Evolutionary conservation across 1,140 invertebrate species (phyloP).

Genomic region (Lordiphosa clarofinis): DNA sequence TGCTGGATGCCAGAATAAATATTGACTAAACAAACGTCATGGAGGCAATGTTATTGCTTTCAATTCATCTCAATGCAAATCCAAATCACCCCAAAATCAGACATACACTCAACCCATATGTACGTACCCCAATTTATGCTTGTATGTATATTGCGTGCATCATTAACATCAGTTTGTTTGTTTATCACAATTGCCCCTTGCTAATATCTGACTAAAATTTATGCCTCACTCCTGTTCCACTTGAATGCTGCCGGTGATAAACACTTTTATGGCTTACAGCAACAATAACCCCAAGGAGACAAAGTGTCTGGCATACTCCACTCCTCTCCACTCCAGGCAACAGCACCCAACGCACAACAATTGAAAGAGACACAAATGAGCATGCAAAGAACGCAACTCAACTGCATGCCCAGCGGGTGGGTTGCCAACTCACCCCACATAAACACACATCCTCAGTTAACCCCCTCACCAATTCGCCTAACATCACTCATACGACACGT

Average conservation of each 20-base stretch:
- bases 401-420: slow-evolving; percentile 22
- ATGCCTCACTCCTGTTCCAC: slow-evolving; percentile 15
- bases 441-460: slow-evolving; percentile 5
- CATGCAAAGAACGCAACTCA: slow-evolving; percentile 69
- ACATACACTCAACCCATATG: slow-evolving; percentile 3
- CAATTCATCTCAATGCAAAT: slow-evolving; percentile 59
- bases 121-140: slow-evolving; percentile 12
- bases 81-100: slow-evolving; percentile 20
- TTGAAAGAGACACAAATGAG: slow-evolving; percentile 74
- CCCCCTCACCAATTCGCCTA: slow-evolving; percentile 2
- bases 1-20: slow-evolving; percentile 47
- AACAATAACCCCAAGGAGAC: slow-evolving; percentile 28
- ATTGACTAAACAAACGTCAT: slow-evolving; percentile 69
- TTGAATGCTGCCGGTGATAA: slow-evolving; percentile 13
- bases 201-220: slow-evolving; percentile 33
- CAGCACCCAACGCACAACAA: slow-evolving; percentile 48
- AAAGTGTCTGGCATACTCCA: slow-evolving; percentile 44
- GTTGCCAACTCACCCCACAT: slow-evolving; percentile 13
- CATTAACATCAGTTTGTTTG: slow-evolving; percentile 17
- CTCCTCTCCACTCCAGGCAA: slow-evolving; percentile 25
- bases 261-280: slow-evolving; percentile 43
- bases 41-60: slow-evolving; percentile 42
- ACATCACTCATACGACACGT: slow-evolving; percentile 57
- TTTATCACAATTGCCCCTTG: slow-evolving; percentile 29
- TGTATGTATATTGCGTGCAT: slow-evolving; percentile 32